Evolutionary conservation across 2,113 vertebrate species (phyloP).

Genomic region (Columba livia): DNA sequence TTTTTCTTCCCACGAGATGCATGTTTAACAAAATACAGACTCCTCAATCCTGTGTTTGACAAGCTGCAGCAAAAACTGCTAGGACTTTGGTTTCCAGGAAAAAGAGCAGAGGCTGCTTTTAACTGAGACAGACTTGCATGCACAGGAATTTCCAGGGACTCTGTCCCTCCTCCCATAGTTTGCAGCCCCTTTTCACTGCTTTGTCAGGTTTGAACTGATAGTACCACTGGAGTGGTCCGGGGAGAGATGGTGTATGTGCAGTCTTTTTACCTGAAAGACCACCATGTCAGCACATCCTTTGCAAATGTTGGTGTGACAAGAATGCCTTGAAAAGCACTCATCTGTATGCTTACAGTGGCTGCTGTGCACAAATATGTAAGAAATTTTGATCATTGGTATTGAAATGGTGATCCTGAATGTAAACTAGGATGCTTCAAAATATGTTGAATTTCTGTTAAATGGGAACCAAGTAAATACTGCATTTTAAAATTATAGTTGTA

Average conservation of each 20-base stretch:
- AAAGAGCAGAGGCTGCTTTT: not conserved
- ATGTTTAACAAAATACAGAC: not conserved
- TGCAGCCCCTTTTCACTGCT: not conserved
- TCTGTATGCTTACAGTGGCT: slow-evolving; percentile 40
- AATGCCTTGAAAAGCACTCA: not conserved
- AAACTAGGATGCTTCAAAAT: slow-evolving; percentile 32
- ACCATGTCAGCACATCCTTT: not conserved
- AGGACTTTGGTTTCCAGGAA: not conserved
- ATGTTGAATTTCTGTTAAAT: not conserved
- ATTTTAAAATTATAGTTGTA: not conserved
- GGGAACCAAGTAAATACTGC: slow-evolving; percentile 1
- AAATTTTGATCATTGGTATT: slow-evolving; percentile 53
- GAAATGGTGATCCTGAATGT: slow-evolving; percentile 53
- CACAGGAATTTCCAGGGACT: not conserved
- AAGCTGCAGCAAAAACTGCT: not conserved
- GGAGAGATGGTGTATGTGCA: not conserved
- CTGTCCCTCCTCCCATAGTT: not conserved
- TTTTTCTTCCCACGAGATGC: not conserved
- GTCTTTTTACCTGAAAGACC: not conserved
- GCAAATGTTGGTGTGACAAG: not conserved
- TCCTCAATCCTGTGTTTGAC: not conserved
- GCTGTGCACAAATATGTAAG: slow-evolving; percentile 56
- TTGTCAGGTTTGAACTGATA: not conserved
- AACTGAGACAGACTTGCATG: not conserved
- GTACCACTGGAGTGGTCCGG: not conserved